Evolutionary conservation across 2,888 invertebrate species (phyloP), one percentile per base, ranked within the genome.

Genomic region (Synanthedon myopaeformis): DNA sequence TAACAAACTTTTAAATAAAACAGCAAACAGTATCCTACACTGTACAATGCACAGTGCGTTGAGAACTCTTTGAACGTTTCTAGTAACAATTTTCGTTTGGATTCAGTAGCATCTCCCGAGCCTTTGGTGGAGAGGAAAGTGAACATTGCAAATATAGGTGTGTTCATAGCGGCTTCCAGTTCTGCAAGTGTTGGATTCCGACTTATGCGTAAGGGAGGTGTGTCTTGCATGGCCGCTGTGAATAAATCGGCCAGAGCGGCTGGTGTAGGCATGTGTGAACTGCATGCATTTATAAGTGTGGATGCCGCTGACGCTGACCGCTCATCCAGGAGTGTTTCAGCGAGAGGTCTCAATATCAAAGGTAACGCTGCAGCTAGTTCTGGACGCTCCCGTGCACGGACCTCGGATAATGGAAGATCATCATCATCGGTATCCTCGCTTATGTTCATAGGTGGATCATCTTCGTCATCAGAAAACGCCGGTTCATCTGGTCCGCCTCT

Each of bases 111-210:
- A 89, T 69, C 72, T 56, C 91, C 89, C 55, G 82, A 83, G 54
- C 81, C 82, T 57, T 91, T 89, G 64, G 92, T 92, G 68, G 92
- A 92, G 54, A 97, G 89, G 79, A 93, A 94, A 64, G 94, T 91
- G 78, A 96, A 95, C 88, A 98, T 90, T 14, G 96, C 92, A 81
- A 96, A 98, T 62, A 98, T 79, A 54, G 96, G 96, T 42, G 92
- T 91, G 65, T 92, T 93, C 66, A 93, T 88, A 54, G 92, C 92
- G 61, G 91, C 89, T 58, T 93, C 92, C 50, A 94, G 77, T 60
- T 90, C 86, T 41, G 85, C 77, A 17, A 80, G 84, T 42, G 85
- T 85, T 42, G 89, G 86, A 60, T 76, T 84, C n/a, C 84, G 76
- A 55, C 74, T 79, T 52, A 90, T 83, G 59, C 79, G 82, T 56